A percentile compares a stretch with the other conserved stretches of the same genome.
phyloP scores from a whole-genome alignment of 1,140 invertebrate genomes.

The Habropoda laboriosa region DNA sequence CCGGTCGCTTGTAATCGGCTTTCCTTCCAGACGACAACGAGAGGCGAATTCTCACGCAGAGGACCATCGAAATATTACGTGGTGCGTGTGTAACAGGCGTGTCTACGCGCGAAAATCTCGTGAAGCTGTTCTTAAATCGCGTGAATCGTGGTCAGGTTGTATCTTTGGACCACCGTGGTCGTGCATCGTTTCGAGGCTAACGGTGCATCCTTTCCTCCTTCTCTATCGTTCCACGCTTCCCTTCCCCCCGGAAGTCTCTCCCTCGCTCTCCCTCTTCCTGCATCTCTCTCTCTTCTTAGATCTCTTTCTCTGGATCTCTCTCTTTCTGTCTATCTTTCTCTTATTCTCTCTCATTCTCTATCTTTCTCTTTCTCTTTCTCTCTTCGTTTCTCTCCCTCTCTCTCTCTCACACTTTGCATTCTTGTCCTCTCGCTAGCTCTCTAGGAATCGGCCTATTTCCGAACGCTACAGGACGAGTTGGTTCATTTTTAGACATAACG shows the following conservation, averaged over 20 bases:
- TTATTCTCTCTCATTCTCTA: not conserved
- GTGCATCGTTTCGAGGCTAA: slow-evolving; percentile 43
- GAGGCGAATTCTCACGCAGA: not conserved
- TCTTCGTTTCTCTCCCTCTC: not conserved
- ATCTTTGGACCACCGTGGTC: slow-evolving; percentile 37
- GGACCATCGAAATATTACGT: not conserved
- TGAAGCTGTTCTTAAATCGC: slow-evolving; percentile 24
- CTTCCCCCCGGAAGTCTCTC: not conserved
- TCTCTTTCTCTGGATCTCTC: not conserved
- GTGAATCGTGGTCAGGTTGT: not conserved
- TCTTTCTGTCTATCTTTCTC: no score
- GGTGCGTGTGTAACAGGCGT: not conserved
- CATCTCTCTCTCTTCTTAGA: no score
- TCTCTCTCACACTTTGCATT: not conserved
- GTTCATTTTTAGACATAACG: slow-evolving; percentile 50
- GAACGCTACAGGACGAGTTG: slow-evolving; percentile 28
- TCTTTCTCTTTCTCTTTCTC: not conserved
- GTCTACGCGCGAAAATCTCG: not conserved
- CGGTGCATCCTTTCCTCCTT: slow-evolving; percentile 31
- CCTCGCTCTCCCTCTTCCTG: no score
- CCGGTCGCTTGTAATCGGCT: slow-evolving; percentile 48
- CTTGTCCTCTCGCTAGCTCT: not conserved
- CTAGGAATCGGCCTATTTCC: slow-evolving; percentile 52
- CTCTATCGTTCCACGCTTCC: not conserved
- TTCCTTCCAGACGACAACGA: slow-evolving; percentile 24